Evolutionary conservation across 2,113 vertebrate genomes (phyloP).

Genomic region (Cephalophus harveyi): DNA sequence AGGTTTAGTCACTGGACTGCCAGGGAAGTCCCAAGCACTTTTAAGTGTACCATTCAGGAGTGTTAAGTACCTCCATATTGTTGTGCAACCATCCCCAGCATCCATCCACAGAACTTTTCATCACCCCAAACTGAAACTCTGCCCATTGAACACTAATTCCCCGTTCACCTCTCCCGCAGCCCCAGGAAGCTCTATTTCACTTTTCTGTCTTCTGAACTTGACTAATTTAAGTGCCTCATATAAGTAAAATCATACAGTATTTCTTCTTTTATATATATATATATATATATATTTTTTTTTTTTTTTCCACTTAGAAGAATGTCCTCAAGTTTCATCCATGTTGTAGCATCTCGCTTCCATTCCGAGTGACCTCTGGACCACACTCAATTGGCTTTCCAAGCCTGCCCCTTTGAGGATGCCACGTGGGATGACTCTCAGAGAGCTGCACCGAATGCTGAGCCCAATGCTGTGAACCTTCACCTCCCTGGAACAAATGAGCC

Average conservation of each 20-base stretch:
- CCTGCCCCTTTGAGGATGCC: neutral
- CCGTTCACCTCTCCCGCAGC: fast-evolving
- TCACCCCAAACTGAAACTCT: neutral
- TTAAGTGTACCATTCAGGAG: neutral
- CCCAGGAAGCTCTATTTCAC: neutral
- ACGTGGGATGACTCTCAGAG: neutral
- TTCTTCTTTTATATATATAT: neutral
- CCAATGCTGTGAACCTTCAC: neutral
- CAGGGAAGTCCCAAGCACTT: neutral
- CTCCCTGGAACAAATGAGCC: neutral
- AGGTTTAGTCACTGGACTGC: neutral
- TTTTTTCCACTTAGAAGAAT: neutral
- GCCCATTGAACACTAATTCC: neutral
- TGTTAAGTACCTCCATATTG: neutral
- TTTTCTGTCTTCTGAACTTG: neutral
- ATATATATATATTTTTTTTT: neutral
- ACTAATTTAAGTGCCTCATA: neutral
- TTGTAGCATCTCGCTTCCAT: neutral
- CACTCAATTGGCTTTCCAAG: neutral
- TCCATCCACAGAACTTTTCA: neutral
- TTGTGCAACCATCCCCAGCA: neutral
- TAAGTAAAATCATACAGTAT: neutral
- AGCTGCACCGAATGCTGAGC: neutral
- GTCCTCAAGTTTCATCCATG: neutral
- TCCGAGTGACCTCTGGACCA: neutral